Evolutionary conservation across 2,888 invertebrate species (phyloP).

Genomic region (Tetropium fuscum): DNA sequence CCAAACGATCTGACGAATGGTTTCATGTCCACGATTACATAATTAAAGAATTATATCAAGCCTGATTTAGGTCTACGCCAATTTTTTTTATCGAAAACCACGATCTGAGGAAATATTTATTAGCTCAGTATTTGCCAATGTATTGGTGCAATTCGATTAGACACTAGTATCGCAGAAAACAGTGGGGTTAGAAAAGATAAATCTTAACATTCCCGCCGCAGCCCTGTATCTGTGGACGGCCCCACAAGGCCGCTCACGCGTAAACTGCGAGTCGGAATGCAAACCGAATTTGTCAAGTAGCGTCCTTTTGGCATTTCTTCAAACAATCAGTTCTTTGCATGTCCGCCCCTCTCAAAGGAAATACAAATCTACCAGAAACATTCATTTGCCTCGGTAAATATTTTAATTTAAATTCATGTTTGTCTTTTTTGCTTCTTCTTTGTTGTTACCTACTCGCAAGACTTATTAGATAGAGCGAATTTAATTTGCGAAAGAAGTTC

Average conservation of each 20-base stretch:
- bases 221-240: slow-evolving; percentile 37
- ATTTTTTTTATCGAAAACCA: too few species aligned
- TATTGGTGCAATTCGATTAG: slow-evolving; percentile 30
- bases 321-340: slow-evolving; percentile 57
- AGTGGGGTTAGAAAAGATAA: slow-evolving; percentile 39
- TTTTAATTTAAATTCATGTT: slow-evolving; percentile 55
- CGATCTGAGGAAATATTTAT: slow-evolving; percentile 1
- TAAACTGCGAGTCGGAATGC: slow-evolving; percentile 64
- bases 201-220: slow-evolving; percentile 37
- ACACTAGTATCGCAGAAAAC: slow-evolving; percentile 30
- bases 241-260: slow-evolving; percentile 49
- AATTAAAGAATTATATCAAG: too few species aligned
- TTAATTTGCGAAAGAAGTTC: neutral
- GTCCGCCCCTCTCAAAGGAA: slow-evolving; percentile 43
- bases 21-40: too few species aligned
- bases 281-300: slow-evolving; percentile 65
- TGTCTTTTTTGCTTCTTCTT: slow-evolving; percentile 42
- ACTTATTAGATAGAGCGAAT: slow-evolving; percentile 11
- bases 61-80: too few species aligned
- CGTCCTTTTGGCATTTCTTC: slow-evolving; percentile 58
- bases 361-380: slow-evolving; percentile 44
- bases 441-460: slow-evolving; percentile 5
- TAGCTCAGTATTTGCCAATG: slow-evolving; percentile 12
- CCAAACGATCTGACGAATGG: too few species aligned
- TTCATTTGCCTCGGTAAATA: slow-evolving; percentile 54